A percentile compares a stretch with the other conserved stretches of the same genome.
Conservation (phyloP, 2,113 vertebrate species). For the Pelmatolapia mariae region DNA sequence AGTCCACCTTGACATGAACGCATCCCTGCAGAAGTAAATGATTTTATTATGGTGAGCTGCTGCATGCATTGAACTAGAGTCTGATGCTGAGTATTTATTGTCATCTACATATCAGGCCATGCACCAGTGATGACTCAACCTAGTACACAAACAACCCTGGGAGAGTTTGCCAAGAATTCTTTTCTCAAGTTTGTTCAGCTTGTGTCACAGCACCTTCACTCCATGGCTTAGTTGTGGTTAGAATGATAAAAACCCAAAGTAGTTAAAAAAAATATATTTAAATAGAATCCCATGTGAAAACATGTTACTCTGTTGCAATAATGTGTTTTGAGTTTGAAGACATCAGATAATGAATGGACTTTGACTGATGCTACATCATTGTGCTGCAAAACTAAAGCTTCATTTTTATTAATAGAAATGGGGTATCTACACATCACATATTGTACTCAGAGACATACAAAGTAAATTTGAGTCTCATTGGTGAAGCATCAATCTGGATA, state of each 20-base stretch:
- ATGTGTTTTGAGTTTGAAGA: background rate
- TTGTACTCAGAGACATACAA: background rate
- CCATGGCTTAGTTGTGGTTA: background rate
- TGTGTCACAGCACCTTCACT: background rate
- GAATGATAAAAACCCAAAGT: background rate
- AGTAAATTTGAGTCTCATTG: background rate
- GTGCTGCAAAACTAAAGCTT: background rate
- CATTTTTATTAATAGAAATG: background rate
- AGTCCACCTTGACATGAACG: conserved; percentile 6
- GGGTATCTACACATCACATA: background rate
- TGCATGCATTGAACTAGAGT: background rate
- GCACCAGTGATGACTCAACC: background rate
- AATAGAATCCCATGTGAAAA: background rate
- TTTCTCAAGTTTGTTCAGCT: background rate
- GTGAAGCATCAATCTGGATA: background rate
- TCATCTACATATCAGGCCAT: conserved; percentile 5
- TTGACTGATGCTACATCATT: background rate
- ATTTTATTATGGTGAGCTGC: conserved; percentile 12
- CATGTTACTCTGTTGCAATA: background rate
- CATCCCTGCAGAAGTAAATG: conserved; percentile 28
- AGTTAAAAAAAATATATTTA: background rate
- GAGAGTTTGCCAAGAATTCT: background rate
- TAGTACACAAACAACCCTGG: background rate
- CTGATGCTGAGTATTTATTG: conserved; percentile 30
- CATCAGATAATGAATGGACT: background rate